These are phyloP conservation scores for Drosophila pseudotakahashii DNA, from an alignment of 2,888 invertebrate genomes.

Conservation along the genomic window DNA sequence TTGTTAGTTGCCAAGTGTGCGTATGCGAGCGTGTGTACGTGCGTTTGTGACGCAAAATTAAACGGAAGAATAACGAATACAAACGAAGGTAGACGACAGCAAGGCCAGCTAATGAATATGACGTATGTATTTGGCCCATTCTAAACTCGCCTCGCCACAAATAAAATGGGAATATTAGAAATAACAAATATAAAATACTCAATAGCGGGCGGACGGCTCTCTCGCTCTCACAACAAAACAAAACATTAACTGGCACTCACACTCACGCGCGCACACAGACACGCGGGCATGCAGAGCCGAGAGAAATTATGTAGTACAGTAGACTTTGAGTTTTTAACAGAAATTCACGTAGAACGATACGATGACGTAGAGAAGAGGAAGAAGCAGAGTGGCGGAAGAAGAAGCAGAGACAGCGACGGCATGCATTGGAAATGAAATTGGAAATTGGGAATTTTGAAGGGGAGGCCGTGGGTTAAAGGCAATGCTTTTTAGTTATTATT, in stretches of 20 bases:
- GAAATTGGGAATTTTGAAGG: background rate
- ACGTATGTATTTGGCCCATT: constrained; percentile 37
- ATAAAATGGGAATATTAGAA: constrained; percentile 23
- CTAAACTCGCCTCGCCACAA: constrained; percentile 16
- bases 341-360: constrained; percentile 68
- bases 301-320: constrained; percentile 75
- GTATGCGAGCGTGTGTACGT: constrained; percentile 17
- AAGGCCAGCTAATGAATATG: constrained; percentile 22
- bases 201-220: constrained; percentile 41
- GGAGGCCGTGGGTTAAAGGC: background rate
- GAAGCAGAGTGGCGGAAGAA: constrained; percentile 30
- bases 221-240: constrained; percentile 70
- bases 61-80: constrained; percentile 28
- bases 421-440: constrained; percentile 31
- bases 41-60: constrained; percentile 47
- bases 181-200: constrained; percentile 40
- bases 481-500: constrained; percentile 9
- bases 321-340: constrained; percentile 77
- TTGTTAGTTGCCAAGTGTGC: constrained; percentile 45
- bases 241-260: constrained; percentile 67
- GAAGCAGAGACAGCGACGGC: constrained; percentile 48
- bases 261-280: constrained; percentile 9
- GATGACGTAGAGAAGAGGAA: constrained; percentile 58
- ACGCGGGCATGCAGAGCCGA: constrained; percentile 5
- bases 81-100: constrained; percentile 6